These are phyloP conservation scores for Oreotragus oreotragus DNA, from an alignment of 2,113 vertebrate species.

Conservation along the genomic window DNA sequence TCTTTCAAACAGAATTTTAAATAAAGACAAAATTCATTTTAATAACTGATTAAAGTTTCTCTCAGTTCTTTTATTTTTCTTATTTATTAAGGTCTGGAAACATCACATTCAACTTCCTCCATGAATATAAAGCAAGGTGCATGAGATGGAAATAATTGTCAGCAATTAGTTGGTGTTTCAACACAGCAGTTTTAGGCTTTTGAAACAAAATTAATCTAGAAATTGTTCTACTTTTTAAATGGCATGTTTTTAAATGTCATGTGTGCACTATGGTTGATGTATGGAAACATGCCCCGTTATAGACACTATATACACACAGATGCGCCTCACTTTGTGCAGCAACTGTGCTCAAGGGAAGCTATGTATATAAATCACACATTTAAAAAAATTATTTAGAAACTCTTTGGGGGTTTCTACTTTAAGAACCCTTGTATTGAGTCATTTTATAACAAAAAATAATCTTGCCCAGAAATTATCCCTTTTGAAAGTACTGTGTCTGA, in stretches of 20 bases:
- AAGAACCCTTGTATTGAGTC: background rate
- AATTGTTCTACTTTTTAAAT: background rate
- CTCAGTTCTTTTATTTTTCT: background rate
- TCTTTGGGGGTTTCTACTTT: background rate
- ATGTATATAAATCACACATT: background rate
- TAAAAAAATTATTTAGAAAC: background rate
- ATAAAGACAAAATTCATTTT: background rate
- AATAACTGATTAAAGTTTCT: background rate
- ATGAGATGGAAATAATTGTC: background rate
- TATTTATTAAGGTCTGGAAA: background rate
- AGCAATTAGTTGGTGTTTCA: background rate
- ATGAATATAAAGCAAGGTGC: background rate
- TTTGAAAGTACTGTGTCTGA: background rate
- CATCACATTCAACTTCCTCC: slow-evolving; percentile 38
- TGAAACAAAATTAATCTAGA: background rate
- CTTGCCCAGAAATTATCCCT: background rate
- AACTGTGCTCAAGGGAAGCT: background rate
- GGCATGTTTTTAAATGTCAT: background rate
- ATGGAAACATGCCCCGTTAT: background rate
- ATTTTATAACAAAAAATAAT: background rate
- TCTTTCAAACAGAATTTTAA: slow-evolving; percentile 31
- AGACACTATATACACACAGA: background rate
- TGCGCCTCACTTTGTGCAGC: background rate
- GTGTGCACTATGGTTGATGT: background rate
- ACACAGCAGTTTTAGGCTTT: background rate